Evolutionary conservation across 2,113 vertebrate genomes (phyloP), one percentile per base, ranked within the genome.

Genomic region (Hippolais icterina): DNA sequence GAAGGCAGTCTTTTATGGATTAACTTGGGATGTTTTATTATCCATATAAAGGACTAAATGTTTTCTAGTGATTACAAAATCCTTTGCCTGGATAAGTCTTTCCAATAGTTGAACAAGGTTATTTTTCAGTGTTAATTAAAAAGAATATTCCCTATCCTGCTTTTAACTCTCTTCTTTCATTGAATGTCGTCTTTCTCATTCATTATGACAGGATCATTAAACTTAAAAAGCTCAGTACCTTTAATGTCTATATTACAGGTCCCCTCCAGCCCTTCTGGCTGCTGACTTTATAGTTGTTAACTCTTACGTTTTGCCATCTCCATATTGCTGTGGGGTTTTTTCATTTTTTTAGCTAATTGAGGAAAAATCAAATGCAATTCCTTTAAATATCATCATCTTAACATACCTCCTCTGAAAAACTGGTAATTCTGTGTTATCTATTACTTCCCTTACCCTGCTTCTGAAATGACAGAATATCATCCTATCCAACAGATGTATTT

Each of bases 81-180:
- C 6, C 31, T 82, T 89, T 82, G 47, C 46, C 50, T 53, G 72
- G 19, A 33, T 46, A 27, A 68, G 35, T 76, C 53, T 76, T 89
- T 90, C 69, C 68, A 72, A 2, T 61, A 93, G 59, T 63, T 74
- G 54, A 69, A 77, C 11, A 66, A 59, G 27, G 23, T 50, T 95
- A 56, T 92, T 87, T 74, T 84, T 77, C 44, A 69, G 31, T 83
- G 49, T 89, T 94, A 76, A 96, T 84, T 70, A 77, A 87, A 77
- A 92, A 70, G 24, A 81, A 71, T 60, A 89, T 89, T 77, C 37
- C 29, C 57, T 87, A 22, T 95, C 44, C 28, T 72, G 60, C 49
- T 92, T 90, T 94, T 81, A 89, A 57, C 66, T 79, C 44, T 91
- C 41, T 84, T 46, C 44, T 59, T 82, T 24, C 23, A 46, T 15